A percentile compares a stretch with the other conserved stretches of the same genome.
Evolutionary conservation across 2,888 invertebrate genomes (phyloP).

Genomic region (Andrena camellia): DNA sequence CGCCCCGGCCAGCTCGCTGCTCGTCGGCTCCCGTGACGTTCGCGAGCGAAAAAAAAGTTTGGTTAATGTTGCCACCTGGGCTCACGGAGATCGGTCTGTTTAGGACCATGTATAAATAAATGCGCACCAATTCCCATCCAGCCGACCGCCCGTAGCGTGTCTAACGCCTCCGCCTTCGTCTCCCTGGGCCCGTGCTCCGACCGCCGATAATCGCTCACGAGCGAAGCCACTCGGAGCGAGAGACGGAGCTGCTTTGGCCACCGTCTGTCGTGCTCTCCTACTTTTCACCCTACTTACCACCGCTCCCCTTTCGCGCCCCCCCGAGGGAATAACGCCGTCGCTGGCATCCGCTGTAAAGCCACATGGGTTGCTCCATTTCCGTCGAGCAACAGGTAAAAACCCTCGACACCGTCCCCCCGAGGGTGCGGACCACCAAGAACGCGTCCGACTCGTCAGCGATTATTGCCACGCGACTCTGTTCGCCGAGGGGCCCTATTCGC

Average conservation of each 20-base stretch:
- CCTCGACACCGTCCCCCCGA: not conserved
- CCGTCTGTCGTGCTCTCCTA: constrained; percentile 49
- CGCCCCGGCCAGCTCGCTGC: not conserved
- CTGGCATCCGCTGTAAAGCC: not conserved
- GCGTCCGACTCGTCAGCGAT: not conserved
- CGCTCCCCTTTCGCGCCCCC: constrained; percentile 27
- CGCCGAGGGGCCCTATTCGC: not conserved
- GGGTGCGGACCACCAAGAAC: not conserved
- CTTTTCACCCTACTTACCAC: constrained; percentile 31
- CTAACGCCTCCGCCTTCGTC: not conserved
- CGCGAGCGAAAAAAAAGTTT: constrained; percentile 81
- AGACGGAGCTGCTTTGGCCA: constrained; percentile 25
- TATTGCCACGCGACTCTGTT: constrained; percentile 1
- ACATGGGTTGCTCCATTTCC: constrained; percentile 22
- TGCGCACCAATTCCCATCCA: constrained; percentile 35
- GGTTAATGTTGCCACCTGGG: constrained; percentile 85
- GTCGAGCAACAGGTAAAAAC: constrained; percentile 65
- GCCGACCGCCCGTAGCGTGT: not conserved
- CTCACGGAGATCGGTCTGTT: constrained; percentile 75
- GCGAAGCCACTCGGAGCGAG: constrained; percentile 12
- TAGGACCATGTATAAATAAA: constrained; percentile 69
- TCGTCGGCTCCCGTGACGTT: constrained; percentile 60
- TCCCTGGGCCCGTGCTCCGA: not conserved
- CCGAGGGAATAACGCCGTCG: not conserved
- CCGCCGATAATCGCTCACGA: not conserved